Percentiles rank a stretch among this genome's conserved stretches.
Evolutionary conservation across 2,797 vertebrate species (phyloP).

Genomic region (Micropoecilia bifurca): DNA sequence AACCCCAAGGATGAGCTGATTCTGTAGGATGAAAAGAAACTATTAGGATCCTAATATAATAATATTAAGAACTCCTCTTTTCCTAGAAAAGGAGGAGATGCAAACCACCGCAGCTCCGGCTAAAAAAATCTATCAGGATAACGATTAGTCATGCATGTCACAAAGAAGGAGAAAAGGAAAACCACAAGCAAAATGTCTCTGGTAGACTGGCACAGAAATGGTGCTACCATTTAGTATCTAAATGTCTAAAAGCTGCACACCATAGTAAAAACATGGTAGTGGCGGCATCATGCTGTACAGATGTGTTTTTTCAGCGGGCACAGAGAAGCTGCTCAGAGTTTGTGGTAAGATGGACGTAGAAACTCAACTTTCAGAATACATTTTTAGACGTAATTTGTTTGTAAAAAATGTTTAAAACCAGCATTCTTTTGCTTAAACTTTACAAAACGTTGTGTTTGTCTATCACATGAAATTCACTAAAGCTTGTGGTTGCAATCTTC

Average conservation of each 20-base stretch:
- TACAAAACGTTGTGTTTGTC: background rate
- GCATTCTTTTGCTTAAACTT: background rate
- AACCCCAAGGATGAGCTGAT: constrained; percentile 96
- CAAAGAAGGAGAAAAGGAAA: background rate
- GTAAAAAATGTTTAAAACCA: background rate
- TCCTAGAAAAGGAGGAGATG: background rate
- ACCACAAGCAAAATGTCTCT: background rate
- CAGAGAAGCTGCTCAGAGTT: background rate
- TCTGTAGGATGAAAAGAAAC: constrained; percentile 77
- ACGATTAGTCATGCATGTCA: background rate
- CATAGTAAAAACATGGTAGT: background rate
- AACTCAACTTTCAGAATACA: background rate
- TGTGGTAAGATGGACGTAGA: background rate
- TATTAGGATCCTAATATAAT: constrained; percentile 13
- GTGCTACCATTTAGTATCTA: no score
- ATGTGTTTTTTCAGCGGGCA: background rate
- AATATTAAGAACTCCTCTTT: background rate
- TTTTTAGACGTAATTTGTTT: background rate
- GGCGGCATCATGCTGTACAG: background rate
- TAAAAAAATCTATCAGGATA: background rate
- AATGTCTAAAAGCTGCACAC: background rate
- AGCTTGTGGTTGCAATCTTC: background rate
- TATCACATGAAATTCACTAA: background rate
- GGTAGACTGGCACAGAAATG: background rate
- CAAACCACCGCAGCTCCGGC: background rate